Evolutionary conservation across 1,140 invertebrate genomes (phyloP).

Genomic region (Antheraea mylitta): DNA sequence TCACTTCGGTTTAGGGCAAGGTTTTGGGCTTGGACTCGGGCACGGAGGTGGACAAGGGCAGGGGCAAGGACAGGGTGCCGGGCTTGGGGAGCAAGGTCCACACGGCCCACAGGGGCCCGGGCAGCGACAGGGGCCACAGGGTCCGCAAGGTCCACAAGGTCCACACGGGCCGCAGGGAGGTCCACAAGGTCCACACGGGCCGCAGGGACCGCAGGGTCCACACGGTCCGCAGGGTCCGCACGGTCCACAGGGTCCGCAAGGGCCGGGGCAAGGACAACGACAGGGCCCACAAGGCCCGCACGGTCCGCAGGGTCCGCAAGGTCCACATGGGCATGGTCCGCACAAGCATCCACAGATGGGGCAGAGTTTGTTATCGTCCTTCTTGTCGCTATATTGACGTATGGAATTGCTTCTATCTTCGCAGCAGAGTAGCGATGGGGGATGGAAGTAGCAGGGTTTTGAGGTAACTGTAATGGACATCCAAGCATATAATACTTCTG

Average conservation of each 20-base stretch:
- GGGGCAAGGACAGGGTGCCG: constrained; percentile 74
- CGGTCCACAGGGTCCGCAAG: constrained; percentile 29
- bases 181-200: constrained; percentile 21
- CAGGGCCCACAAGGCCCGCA: constrained; percentile 34
- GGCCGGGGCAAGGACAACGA: constrained; percentile 23
- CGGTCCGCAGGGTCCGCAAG: constrained; percentile 29
- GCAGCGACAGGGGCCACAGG: constrained; percentile 22
- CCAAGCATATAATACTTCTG: constrained; percentile 63
- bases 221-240: constrained; percentile 29
- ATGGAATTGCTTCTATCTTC: constrained; percentile 20
- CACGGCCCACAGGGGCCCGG: constrained; percentile 28
- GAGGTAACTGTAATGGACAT: constrained; percentile 60
- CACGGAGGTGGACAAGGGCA: constrained; percentile 81
- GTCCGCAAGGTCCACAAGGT: constrained; percentile 36
- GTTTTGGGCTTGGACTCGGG: constrained; percentile 24
- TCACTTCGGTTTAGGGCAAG: constrained; percentile 36
- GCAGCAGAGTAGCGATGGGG: constrained; percentile 23
- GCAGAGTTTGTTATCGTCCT: constrained; percentile 45
- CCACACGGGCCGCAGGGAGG: constrained; percentile 28
- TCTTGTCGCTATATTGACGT: constrained; percentile 27
- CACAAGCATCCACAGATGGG: constrained; percentile 34
- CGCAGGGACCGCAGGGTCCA: constrained; percentile 33
- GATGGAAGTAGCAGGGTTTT: constrained; percentile 14
- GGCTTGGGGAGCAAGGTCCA: constrained; percentile 39
- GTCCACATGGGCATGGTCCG: constrained; percentile 20